Evolutionary conservation across 2,113 vertebrate genomes (phyloP), one percentile per base, ranked within the genome.

Genomic region (Mobula birostris): DNA sequence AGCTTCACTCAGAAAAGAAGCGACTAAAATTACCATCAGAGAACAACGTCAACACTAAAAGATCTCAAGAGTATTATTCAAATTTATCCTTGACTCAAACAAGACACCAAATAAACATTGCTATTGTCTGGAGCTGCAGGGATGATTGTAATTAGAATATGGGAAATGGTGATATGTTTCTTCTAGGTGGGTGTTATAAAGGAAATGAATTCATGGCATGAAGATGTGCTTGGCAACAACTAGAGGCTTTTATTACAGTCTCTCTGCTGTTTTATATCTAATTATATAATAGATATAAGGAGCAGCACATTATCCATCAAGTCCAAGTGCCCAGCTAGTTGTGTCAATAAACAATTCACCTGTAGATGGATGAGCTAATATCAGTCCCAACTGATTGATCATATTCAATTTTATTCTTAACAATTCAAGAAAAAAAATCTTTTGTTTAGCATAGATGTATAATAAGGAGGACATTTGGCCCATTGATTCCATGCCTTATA

Each of bases 321-420:
- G 9, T 87, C 58, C 56, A 63, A 87, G 83, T 66, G 6, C 21
- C 61, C 29, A 85, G 48, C 82, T 27, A 7, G 48, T 61, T 85
- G 17, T 27, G 66, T 63, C 7, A 1, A 66, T 66, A 90, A 17
- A 32, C 2, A 66, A 32, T 90, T 66, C 36, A 63, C 24, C 66
- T 32, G 24, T 76, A n/a, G 76, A 77, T n/a, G 29, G 29, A 21
- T 74, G 19, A 24, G 72, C 14, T 63, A 24, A 27, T 61, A 90
- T 90, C 61, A 66, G 3, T 66, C 29, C 61, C 61, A 90, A 2
- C 61, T 61, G 32, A 7, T 29, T 66, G 29, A 36, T 66, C 0
- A n/a, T 66, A 15, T 90, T 90, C 85, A 90, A 90, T 66, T 90
- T 90, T n/a, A 66, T 1, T 88, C 15, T n/a, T 63, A 88, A 21